Conservation (phyloP, 2,797 vertebrate species). For the Acrossocheilus fasciatus region DNA sequence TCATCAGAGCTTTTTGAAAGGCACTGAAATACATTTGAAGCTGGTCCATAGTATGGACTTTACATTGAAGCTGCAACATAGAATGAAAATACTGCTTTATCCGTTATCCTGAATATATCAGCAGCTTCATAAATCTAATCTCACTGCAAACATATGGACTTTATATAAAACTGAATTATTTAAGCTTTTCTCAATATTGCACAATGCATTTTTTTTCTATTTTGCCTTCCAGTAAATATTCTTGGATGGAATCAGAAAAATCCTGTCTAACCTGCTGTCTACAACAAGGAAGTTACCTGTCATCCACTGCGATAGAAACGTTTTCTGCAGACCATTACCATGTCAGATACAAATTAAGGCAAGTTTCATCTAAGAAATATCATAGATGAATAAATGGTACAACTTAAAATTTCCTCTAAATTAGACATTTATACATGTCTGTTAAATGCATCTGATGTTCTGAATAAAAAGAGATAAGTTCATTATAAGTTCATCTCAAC, state of each 20-base stretch:
- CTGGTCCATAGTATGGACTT: background rate
- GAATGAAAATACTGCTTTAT: background rate
- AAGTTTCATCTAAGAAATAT: background rate
- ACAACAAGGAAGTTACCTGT: constrained; percentile 85
- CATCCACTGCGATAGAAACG: constrained; percentile 75
- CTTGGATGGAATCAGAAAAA: background rate
- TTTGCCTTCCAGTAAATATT: constrained; percentile 13
- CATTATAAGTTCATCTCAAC: too few species aligned
- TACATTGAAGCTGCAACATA: too few species aligned
- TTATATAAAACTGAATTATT: background rate
- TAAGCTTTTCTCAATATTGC: background rate
- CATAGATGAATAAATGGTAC: constrained; percentile 22
- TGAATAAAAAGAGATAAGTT: background rate
- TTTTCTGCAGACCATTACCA: constrained; percentile 33
- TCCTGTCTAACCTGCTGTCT: constrained; percentile 76
- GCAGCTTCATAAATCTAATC: background rate
- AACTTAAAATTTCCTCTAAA: background rate
- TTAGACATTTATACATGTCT: background rate
- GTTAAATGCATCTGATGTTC: background rate
- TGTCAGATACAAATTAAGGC: background rate
- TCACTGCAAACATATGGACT: background rate
- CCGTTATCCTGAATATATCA: background rate
- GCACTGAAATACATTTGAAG: background rate
- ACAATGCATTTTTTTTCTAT: background rate
- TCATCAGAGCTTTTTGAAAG: background rate